Base-by-base conservation (phyloP, 1,140 invertebrate genomes). In the Drosophila takahashii region DNA sequence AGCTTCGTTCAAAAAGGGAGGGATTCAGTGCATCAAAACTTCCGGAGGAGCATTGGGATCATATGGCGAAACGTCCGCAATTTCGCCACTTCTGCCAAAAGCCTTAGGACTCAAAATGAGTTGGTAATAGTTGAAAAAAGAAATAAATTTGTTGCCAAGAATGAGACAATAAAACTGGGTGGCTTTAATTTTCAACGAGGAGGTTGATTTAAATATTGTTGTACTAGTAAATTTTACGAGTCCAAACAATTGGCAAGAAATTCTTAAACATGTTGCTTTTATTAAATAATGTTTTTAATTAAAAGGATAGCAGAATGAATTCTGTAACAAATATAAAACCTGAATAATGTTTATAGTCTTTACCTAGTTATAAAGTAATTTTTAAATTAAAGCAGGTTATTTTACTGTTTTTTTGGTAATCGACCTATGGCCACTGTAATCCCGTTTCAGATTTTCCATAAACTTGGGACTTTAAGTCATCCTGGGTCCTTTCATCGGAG, bases 391-490 rank as follows among this genome's bases (percentile, higher is more conserved):
- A 42, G 8, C 4, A 4, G 3, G 10, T 26, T 62, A 32, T 26
- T 59, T 52, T 58, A 8, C n/a, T 13, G 27, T 27, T n/a, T n/a
- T 11, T 34, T 64, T 36, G 16, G 11, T 26, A 64, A 36, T 29
- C 11, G 45, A 67, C 59, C 58, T n/a, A 26, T 32, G 42, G 11
- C n/a, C 11, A 2, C 18, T 18, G 11, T 41, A 51, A 45, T 65
- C 44, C 36, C n/a, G 29, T 65, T 65, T 34, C n/a, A 15, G 50
- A 67, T 67, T 67, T 67, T 44, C 59, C 45, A 44, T 65, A 65
- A 65, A 52, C 42, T 51, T 13, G 10, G 26, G 45, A 42, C 45
- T 51, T 64, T 36, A 67, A 67, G 64, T 65, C 37, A 52, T 65
- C 37, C 27, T 11, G 9, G 26, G 36, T 15, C 29, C 64, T 52